Conservation (phyloP, 2,113 vertebrate species). For the Odocoileus hemionus region DNA sequence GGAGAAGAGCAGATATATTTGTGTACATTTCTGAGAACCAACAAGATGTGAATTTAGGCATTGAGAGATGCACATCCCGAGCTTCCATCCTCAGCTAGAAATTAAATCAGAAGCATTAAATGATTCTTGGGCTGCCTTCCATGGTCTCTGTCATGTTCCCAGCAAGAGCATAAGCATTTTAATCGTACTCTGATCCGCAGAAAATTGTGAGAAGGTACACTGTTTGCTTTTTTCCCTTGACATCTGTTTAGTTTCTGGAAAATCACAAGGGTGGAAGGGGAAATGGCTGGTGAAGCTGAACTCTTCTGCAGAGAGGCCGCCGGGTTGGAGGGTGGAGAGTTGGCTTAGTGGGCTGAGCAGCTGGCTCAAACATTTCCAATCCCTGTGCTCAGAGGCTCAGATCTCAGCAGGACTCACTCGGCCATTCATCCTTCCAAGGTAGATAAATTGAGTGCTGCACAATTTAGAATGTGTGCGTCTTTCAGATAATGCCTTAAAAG, state of each 20-base stretch:
- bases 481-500: conserved; percentile 69
- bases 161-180: not conserved
- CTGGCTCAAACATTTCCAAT: conserved; percentile 61
- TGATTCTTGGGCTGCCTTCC: not conserved
- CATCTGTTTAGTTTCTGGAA: conserved; percentile 14
- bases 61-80: not conserved
- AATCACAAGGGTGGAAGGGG: not conserved
- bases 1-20: not conserved
- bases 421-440: conserved; percentile 70
- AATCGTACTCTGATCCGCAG: not conserved
- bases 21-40: not conserved
- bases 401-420: conserved; percentile 65
- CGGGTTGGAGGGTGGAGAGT: not conserved
- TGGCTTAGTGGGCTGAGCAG: conserved; percentile 10
- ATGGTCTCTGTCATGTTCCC: not conserved
- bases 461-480: conserved; percentile 68
- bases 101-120: not conserved
- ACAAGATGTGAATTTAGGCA: not conserved
- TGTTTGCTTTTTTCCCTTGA: conserved; percentile 9
- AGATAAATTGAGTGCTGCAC: conserved; percentile 68
- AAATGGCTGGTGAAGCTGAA: not conserved
- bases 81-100: not conserved
- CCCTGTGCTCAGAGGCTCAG: conserved; percentile 45
- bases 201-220: not conserved
- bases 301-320: not conserved